A percentile compares a stretch with the other conserved stretches of the same genome.
Conservation (phyloP, 2,113 vertebrate genomes). For the Merops nubicus region DNA sequence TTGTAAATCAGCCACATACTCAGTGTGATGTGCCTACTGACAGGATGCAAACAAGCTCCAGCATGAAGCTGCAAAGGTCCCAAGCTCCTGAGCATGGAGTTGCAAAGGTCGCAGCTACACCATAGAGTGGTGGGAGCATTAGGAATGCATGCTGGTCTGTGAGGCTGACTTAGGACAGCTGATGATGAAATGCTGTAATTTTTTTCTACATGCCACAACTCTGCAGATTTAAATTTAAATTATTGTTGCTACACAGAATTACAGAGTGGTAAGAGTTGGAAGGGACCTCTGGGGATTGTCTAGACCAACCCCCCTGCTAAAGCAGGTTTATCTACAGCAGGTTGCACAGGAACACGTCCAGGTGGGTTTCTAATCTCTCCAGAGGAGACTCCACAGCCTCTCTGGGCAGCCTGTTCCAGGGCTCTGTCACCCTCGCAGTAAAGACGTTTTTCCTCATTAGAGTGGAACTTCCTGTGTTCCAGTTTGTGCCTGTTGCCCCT, state of each 20-base stretch:
- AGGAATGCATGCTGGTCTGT: accelerated
- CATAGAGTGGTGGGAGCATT: background rate
- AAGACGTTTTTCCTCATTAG: no score
- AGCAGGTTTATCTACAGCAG: no score
- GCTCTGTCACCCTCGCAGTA: no score
- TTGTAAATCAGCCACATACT: background rate
- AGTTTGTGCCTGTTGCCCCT: no score
- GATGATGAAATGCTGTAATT: accelerated
- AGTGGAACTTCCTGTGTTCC: no score
- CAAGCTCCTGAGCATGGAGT: background rate
- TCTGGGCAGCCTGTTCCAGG: no score
- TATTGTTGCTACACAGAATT: background rate
- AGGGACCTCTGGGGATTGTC: no score
- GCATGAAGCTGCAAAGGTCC: background rate
- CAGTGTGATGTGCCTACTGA: background rate
- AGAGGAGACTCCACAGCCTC: no score
- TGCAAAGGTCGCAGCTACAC: background rate
- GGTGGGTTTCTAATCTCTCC: no score
- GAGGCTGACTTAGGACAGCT: background rate
- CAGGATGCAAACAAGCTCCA: background rate
- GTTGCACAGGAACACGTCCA: no score
- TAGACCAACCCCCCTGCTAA: no score
- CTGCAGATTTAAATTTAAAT: background rate
- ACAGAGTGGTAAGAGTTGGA: no score
- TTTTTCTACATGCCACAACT: background rate